Evolutionary conservation across 2,797 vertebrate genomes (phyloP).

Genomic region (Acanthopagrus latus): DNA sequence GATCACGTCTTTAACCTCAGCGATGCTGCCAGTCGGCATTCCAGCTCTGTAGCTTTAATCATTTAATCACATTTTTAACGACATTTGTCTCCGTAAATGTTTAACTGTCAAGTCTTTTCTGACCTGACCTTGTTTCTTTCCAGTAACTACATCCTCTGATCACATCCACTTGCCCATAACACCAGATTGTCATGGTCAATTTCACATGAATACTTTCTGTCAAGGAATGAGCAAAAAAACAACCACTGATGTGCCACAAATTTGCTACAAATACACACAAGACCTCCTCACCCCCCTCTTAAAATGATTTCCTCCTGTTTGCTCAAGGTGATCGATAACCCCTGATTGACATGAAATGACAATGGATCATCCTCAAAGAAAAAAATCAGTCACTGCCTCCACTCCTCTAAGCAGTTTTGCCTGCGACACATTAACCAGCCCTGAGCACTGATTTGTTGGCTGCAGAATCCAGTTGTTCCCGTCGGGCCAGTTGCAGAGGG

Average conservation of each 20-base stretch:
- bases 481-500: slow-evolving; percentile 73
- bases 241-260: not conserved
- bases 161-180: slow-evolving; percentile 1
- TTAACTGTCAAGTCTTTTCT: not conserved
- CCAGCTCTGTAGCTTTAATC: slow-evolving; percentile 3
- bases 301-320: slow-evolving; percentile 45
- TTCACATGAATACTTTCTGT: not conserved
- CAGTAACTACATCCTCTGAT: slow-evolving; percentile 1
- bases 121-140: not conserved
- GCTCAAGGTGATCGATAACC: slow-evolving; percentile 21
- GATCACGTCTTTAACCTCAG: slow-evolving; percentile 27
- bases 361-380: slow-evolving; percentile 10
- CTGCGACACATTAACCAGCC: slow-evolving; percentile 62
- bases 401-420: slow-evolving; percentile 25
- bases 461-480: slow-evolving; percentile 80
- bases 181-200: not conserved
- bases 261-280: not conserved
- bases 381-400: slow-evolving; percentile 36
- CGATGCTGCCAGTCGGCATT: slow-evolving; percentile 54
- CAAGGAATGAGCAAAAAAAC: not conserved
- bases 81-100: not conserved
- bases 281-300: not conserved
- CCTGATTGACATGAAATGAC: slow-evolving; percentile 39
- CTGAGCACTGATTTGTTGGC: slow-evolving; percentile 62
- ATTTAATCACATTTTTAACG: not conserved